Conservation (phyloP, 2,797 vertebrate genomes). For the Coccyzus lansbergi region DNA sequence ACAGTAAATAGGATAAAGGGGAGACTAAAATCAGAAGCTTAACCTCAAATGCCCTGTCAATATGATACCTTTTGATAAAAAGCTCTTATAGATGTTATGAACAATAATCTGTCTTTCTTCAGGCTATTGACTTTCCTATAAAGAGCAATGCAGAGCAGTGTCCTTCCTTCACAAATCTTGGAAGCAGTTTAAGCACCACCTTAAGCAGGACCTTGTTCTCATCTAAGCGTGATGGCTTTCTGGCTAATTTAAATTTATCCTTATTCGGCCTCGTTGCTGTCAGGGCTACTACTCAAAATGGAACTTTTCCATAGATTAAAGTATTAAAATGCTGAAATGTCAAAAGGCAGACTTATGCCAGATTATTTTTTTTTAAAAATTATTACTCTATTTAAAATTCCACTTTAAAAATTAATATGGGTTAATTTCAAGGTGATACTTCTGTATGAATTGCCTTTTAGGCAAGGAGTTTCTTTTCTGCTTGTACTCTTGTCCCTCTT, state of each 20-base stretch:
- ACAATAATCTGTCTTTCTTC: slow-evolving; percentile 24
- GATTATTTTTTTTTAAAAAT: background rate
- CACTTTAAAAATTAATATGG: background rate
- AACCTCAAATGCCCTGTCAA: background rate
- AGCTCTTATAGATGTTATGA: background rate
- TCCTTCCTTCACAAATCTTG: background rate
- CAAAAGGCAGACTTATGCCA: background rate
- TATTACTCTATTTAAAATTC: background rate
- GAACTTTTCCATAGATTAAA: background rate
- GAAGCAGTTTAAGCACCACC: background rate
- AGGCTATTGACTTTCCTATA: slow-evolving; percentile 25
- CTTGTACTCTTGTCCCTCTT: background rate
- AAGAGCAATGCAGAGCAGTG: background rate
- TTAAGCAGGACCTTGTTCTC: background rate
- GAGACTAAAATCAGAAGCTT: background rate
- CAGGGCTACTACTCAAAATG: background rate
- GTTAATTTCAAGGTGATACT: background rate
- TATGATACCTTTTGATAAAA: background rate
- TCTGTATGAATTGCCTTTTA: background rate
- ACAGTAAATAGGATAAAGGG: background rate
- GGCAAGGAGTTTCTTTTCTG: background rate
- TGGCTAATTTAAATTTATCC: slow-evolving; percentile 12
- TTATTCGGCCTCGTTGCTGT: background rate
- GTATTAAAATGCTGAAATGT: background rate
- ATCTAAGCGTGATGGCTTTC: background rate